A percentile compares a stretch with the other conserved stretches of the same genome.
Evolutionary conservation across 2,888 invertebrate species (phyloP).

Genomic region (Arge pagana): DNA sequence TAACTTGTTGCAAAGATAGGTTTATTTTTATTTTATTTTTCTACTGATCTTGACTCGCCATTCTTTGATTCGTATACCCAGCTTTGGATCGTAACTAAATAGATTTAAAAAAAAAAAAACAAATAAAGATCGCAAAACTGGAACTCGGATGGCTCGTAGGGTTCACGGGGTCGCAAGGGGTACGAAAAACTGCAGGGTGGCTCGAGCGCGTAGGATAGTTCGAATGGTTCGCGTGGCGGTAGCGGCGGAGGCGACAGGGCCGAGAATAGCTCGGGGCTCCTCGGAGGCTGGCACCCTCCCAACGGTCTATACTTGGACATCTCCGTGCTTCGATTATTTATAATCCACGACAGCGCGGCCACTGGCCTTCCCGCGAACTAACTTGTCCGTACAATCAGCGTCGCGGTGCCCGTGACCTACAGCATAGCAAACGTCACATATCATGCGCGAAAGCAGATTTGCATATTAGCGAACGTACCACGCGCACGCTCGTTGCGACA

Average conservation of each 20-base stretch:
- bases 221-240: constrained; percentile 40
- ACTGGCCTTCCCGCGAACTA: constrained; percentile 64
- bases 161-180: too few relatives aligned
- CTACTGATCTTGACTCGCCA: too few relatives aligned
- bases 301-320: constrained; percentile 90
- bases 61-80: too few relatives aligned
- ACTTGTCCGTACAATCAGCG: constrained; percentile 54
- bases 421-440: constrained; percentile 21
- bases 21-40: too few relatives aligned
- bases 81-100: too few relatives aligned
- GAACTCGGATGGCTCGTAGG: too few relatives aligned
- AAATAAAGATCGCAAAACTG: too few relatives aligned
- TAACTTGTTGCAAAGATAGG: too few relatives aligned
- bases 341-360: constrained; percentile 64
- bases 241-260: constrained; percentile 48
- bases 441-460: constrained; percentile 13
- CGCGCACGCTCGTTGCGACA: background rate
- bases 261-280: constrained; percentile 56
- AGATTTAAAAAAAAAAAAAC: too few relatives aligned
- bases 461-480: background rate
- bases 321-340: constrained; percentile 72
- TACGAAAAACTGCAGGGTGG: constrained; percentile 34
- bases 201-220: constrained; percentile 25
- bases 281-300: constrained; percentile 68
- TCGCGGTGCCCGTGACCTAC: constrained; percentile 62